These are phyloP conservation scores for Hydrolagus affinis DNA, from an alignment of 2,113 vertebrate genomes.

Conservation along the genomic window DNA sequence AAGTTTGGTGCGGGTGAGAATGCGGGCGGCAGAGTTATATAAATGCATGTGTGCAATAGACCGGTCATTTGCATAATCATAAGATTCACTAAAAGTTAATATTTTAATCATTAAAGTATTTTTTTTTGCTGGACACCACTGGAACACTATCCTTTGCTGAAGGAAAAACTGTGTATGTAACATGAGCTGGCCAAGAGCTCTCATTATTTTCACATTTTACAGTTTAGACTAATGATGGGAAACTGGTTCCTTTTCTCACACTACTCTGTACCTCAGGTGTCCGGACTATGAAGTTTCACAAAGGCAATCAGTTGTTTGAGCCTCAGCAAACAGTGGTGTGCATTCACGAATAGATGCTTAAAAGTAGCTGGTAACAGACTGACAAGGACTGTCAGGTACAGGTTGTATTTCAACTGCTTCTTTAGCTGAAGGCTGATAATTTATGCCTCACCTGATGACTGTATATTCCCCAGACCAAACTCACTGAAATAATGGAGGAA, in stretches of 20 bases:
- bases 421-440: slow-evolving; percentile 62
- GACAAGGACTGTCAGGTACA: slow-evolving; percentile 54
- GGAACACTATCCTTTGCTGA: neutral
- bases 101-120: neutral
- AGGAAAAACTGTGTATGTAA: neutral
- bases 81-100: neutral
- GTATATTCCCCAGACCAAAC: slow-evolving; percentile 45
- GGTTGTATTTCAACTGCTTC: slow-evolving; percentile 47
- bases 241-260: neutral
- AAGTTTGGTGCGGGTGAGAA: too few species aligned
- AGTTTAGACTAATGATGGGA: neutral
- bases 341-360: slow-evolving; percentile 36
- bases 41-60: neutral
- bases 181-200: neutral
- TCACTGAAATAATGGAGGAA: slow-evolving; percentile 54
- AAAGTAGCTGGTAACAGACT: slow-evolving; percentile 47
- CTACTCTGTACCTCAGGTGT: slow-evolving; percentile 10
- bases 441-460: slow-evolving; percentile 51
- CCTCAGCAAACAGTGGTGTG: slow-evolving; percentile 40
- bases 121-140: neutral
- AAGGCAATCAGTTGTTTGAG: neutral
- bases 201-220: slow-evolving; percentile 20
- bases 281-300: slow-evolving; percentile 20
- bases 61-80: neutral
- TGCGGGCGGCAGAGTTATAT: too few species aligned